Base-by-base conservation (phyloP, 2,113 vertebrate species). In the Carassius gibelio region DNA sequence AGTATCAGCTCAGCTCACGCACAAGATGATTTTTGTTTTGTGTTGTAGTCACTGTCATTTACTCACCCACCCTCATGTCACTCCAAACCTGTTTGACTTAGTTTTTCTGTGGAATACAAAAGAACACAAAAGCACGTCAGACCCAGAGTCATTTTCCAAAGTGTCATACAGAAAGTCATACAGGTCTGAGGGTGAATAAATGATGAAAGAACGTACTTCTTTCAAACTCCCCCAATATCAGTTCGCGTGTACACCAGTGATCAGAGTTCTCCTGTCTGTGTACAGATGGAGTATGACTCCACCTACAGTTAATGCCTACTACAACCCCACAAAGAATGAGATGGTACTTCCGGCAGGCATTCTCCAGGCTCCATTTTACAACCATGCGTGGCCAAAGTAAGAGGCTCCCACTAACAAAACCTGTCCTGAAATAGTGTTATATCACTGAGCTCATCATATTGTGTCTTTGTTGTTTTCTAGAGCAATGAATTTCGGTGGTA, bases 231-330 rank as follows among this genome's bases (percentile, higher is more conserved):
- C 17, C 30, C 8, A 69, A 4, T 69, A 38, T 74, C 38, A 23
- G 10, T 59, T 21, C 13, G 15, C 21, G 8, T 57, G 50, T 13
- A 30, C 2, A 8, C 2, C 50, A 84, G 14, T 87, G 81, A 52
- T 77, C 34, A 21, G 75, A 48, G 42, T 3, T 38, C 10, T 21
- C 66, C 9, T 62, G 69, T 30, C 26, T 19, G 26, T 21, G 4
- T 80, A 15, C 95, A 99, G 98, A 92, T 99, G 98, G 98, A 99
- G 97, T 91, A 99, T 99, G 97, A 99, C 98, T 0, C 98, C 98
- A 0, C 96, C 97, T 0, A 98, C 98, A 0, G 98, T 98, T 88
- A 99, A 99, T 0, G 98, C 98, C 0, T 99, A 99, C 92, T 99
- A 99, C 90, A 98, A 97, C 1, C 98, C 98, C 17, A 99, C 97